A percentile compares a stretch with the other conserved stretches of the same genome.
These are phyloP conservation scores for Mya arenaria DNA, from an alignment of 1,140 invertebrate genomes.

Conservation along the genomic window DNA sequence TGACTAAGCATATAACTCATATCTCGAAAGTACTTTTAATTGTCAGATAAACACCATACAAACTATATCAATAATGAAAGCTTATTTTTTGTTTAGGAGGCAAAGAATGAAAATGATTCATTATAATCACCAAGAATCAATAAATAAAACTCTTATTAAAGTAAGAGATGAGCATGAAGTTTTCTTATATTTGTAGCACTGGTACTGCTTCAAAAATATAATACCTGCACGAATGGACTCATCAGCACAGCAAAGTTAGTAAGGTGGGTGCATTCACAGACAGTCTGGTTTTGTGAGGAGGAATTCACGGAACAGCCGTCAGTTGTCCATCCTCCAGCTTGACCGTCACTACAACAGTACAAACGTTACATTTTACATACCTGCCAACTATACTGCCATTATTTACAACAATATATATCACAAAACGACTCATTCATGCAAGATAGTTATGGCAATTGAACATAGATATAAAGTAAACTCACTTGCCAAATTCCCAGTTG, in stretches of 20 bases:
- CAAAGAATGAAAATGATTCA: not conserved
- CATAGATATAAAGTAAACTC: not conserved
- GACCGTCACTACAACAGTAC: not conserved
- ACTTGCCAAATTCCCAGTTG: conserved; percentile 38
- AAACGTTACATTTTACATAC: not conserved
- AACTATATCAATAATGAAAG: not conserved
- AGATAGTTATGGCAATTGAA: no score
- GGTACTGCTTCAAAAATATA: not conserved
- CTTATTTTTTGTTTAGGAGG: not conserved
- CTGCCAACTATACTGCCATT: not conserved
- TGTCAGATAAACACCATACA: not conserved
- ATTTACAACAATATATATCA: not conserved
- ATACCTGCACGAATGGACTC: conserved; percentile 49
- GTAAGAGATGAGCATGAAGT: not conserved
- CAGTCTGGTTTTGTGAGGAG: not conserved
- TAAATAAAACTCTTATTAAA: not conserved
- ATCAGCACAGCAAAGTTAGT: conserved; percentile 93
- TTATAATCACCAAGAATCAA: not conserved
- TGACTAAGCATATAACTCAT: not conserved
- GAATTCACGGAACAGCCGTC: conserved; percentile 23
- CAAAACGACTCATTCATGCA: not conserved
- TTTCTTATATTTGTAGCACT: not conserved
- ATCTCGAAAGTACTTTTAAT: not conserved
- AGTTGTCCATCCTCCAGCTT: conserved; percentile 6
- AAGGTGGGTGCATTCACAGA: conserved; percentile 94